Evolutionary conservation across 2,113 vertebrate genomes (phyloP).

Genomic region (Colaptes auratus): DNA sequence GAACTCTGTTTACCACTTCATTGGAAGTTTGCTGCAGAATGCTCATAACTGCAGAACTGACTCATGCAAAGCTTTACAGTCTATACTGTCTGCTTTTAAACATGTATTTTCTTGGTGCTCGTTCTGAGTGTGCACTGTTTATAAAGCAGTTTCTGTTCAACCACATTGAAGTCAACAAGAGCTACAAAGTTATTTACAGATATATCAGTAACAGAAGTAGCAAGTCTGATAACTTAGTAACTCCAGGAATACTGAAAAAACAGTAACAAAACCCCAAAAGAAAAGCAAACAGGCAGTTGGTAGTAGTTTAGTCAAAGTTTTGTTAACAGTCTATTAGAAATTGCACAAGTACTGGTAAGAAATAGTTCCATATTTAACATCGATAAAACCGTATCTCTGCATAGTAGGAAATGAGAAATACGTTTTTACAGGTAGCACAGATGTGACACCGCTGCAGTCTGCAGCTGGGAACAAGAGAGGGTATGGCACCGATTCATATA

Average conservation of each 20-base stretch:
- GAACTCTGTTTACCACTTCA: background rate
- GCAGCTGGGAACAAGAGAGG: accelerated
- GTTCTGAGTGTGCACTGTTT: background rate
- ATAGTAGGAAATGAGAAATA: accelerated
- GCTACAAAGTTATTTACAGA: background rate
- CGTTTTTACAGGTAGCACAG: accelerated
- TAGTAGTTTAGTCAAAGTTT: background rate
- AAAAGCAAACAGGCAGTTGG: background rate
- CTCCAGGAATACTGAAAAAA: background rate
- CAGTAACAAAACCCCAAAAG: background rate
- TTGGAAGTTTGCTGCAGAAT: background rate
- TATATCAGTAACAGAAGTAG: background rate
- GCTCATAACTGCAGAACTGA: background rate
- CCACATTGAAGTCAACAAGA: background rate
- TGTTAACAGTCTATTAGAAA: background rate
- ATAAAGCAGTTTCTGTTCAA: background rate
- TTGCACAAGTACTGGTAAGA: accelerated
- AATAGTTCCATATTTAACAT: accelerated
- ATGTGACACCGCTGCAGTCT: accelerated
- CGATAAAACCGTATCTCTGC: background rate
- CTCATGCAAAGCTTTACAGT: background rate
- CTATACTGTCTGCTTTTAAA: background rate
- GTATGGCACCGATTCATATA: background rate
- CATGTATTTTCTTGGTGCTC: background rate
- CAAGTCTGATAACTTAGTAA: background rate